Base-by-base conservation (phyloP, 2,797 vertebrate genomes). In the Pempheris klunzingeri region DNA sequence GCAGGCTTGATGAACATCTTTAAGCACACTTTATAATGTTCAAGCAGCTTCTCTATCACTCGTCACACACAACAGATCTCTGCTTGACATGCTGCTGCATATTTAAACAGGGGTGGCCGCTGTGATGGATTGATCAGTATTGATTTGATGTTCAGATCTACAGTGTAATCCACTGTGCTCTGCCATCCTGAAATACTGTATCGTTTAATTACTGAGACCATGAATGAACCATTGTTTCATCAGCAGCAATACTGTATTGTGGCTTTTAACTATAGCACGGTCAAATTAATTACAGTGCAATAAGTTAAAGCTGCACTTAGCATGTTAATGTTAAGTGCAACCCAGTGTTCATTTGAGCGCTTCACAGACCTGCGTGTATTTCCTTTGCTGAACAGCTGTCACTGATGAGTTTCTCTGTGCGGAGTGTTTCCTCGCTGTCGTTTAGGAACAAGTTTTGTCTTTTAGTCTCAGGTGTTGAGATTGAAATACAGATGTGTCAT, bases 111-210 rank as follows among this genome's bases (percentile, higher is more conserved):
- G 65, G 46, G 38, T 7, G 32, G 18, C 81, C 36, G 60, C 71
- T 69, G 74, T 69, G 86, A 86, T 59, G 72, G 78, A 83, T 82
- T 84, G 86, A 89, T 87, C 82, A 77, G 30, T 90, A 90, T 85
- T 88, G 90, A 90, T 81, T 78, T 49, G 78, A 78, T 76, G 77
- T 78, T 85, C 73, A 46, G 64, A 75, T 86, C 71, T 80, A 63
- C 83, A 70, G 57, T 83, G 50, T 87, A 83, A 85, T 87, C 79
- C 70, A 78, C 78, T 87, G 83, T 58, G 70, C 80, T 52, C 79
- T 68, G 74, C 77, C 63, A 57, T 74, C 78, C 74, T 74, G 46
- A 86, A 81, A 80, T 49, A 78, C 77, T 49, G 65, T 47, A 57
- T 64, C 28, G 74, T 81, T 86, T 39, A 70, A 76, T 85, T 72